Percentiles rank a stretch among this genome's conserved stretches.
Evolutionary conservation across 2,888 invertebrate genomes (phyloP).

Genomic region (Biston stratarius): DNA sequence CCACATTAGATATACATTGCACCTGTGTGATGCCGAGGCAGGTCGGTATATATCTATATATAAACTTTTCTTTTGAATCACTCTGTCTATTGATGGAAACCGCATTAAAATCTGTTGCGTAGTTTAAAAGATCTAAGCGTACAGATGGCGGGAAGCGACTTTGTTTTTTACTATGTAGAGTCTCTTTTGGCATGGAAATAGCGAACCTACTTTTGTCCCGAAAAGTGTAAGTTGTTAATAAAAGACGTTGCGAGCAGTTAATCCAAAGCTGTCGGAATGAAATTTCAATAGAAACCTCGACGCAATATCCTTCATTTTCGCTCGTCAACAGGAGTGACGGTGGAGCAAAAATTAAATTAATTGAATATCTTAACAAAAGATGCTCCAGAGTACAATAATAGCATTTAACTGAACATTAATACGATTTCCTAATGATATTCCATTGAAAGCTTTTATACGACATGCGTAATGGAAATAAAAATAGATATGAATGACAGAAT

Average conservation of each 20-base stretch:
- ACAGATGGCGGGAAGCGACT: too few relatives aligned
- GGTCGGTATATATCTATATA: too few relatives aligned
- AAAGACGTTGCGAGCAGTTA: background rate
- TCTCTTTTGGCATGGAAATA: too few relatives aligned
- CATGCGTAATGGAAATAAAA: background rate
- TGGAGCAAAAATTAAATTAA: background rate
- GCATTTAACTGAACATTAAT: background rate
- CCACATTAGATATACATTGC: too few relatives aligned
- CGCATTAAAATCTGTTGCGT: too few relatives aligned
- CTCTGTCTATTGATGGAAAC: too few relatives aligned
- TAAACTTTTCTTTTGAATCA: too few relatives aligned
- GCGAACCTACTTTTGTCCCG: too few relatives aligned
- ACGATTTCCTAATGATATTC: conserved; percentile 1
- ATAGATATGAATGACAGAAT: too few relatives aligned
- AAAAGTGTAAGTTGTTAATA: background rate
- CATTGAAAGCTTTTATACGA: background rate
- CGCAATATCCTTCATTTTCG: conserved; percentile 2
- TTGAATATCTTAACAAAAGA: conserved; percentile 8
- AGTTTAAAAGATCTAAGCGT: too few relatives aligned
- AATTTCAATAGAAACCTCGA: background rate
- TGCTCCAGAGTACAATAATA: background rate
- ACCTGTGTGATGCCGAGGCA: too few relatives aligned
- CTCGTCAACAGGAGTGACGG: background rate
- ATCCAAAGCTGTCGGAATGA: background rate
- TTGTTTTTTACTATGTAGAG: too few relatives aligned